Evolutionary conservation across 1,140 invertebrate genomes (phyloP), one percentile per base, ranked within the genome.

Genomic region (Drosophila nigromelanica): DNA sequence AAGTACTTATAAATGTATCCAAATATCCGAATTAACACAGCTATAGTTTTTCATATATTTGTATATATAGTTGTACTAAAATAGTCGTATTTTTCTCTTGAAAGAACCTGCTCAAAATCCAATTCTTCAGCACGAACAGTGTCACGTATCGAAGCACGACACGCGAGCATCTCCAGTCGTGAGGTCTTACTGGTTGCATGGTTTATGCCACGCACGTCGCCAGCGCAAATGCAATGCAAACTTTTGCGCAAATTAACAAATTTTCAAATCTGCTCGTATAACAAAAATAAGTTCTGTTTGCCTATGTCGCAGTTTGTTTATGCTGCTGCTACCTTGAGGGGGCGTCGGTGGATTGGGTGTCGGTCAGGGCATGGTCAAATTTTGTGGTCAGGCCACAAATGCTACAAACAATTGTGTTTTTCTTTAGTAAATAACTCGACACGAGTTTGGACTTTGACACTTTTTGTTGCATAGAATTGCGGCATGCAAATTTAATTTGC

Each of bases 331-430:
- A 78, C 78, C 78, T 62, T 60, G 10, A 48, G 18, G 27, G 35
- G 47, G 27, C 48, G 56, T 55, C 27, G 55, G 33, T 37, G 27
- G 3, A 35, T 10, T 35, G 27, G 47, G 27, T 48, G 56, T 55
- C 33, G 55, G 39, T 33, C 21, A 12, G 43, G 43, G 14, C 37
- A 15, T 58, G 75, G 48, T 54, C 42, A 56, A 66, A 58, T 35
- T 52, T 42, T 71, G 71, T 64, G 74, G 40, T 18, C 71, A 51
- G 51, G 37, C 75, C 83, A 59, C 83, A 86, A 82, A 79, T 87
- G 82, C 68, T 73, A 67, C 82, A 89, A 87, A 87, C 82, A 87
- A 89, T 89, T 86, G 83, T 87, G 83, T 87, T 89, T 79, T 87
- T 89, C 82, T 82, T 87, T 89, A 87, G 82, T 87, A 87, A 87